Conservation (phyloP, 1,140 invertebrate species). For the Gerris buenoi region DNA sequence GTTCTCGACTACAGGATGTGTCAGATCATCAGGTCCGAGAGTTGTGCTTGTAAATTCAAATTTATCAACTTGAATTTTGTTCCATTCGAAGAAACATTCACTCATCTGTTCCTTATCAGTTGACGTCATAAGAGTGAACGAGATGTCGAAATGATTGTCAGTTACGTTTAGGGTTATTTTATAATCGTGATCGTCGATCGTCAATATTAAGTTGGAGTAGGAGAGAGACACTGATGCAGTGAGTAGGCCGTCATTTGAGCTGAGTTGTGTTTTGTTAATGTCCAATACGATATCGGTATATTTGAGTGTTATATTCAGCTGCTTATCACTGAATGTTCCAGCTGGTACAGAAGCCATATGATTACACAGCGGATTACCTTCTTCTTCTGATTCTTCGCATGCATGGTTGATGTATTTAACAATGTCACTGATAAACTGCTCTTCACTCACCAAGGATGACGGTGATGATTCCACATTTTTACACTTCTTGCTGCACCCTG, state of each 20-base stretch:
- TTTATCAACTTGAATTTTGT: not conserved
- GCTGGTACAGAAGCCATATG: not conserved
- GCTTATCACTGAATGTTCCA: not conserved
- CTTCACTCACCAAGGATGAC: too few species aligned
- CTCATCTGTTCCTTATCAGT: not conserved
- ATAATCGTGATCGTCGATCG: not conserved
- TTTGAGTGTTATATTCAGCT: not conserved
- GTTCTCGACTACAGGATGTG: not conserved
- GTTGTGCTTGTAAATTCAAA: not conserved
- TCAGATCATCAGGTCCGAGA: not conserved
- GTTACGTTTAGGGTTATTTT: not conserved
- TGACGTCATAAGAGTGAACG: not conserved
- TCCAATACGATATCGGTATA: not conserved
- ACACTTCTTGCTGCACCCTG: too few species aligned
- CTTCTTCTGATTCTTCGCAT: not conserved
- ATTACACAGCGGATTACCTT: not conserved
- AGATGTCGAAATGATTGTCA: not conserved
- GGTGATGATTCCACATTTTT: too few species aligned
- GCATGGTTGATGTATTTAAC: not conserved
- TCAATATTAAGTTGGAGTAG: not conserved
- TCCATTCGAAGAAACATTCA: not conserved
- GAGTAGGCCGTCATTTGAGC: not conserved
- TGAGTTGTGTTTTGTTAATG: not conserved
- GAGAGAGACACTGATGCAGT: not conserved
- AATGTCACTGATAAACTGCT: not conserved